Conservation (phyloP, 2,797 vertebrate genomes). For the Coendou prehensilis region DNA sequence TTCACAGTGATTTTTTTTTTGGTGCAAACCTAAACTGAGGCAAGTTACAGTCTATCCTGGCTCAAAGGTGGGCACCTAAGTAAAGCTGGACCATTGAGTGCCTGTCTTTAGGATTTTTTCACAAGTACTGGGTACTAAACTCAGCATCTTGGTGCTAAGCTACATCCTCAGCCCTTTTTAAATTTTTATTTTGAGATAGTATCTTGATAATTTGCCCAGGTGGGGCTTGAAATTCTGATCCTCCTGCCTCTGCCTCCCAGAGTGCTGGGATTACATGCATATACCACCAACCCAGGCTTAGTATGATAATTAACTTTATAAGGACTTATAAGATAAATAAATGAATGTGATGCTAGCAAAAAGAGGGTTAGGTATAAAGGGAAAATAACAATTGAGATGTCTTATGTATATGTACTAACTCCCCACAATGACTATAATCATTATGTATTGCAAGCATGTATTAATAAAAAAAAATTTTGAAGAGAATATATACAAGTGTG, state of each 20-base stretch:
- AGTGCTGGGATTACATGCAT: background rate
- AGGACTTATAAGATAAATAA: background rate
- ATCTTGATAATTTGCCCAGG: background rate
- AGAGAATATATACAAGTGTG: background rate
- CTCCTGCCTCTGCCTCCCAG: background rate
- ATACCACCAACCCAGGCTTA: background rate
- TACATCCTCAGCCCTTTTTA: background rate
- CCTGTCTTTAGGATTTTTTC: background rate
- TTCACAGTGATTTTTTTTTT: background rate
- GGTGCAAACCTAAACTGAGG: background rate
- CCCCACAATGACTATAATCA: background rate
- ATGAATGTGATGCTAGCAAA: background rate
- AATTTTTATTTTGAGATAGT: background rate
- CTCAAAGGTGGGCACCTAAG: background rate
- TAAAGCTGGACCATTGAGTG: background rate
- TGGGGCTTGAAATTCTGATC: background rate
- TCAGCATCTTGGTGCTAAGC: background rate
- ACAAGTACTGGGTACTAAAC: background rate
- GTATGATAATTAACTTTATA: background rate
- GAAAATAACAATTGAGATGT: background rate
- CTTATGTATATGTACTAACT: background rate
- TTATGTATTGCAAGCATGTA: background rate
- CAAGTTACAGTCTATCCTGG: background rate
- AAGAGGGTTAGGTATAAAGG: background rate
- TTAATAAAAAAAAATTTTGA: background rate